Base-by-base conservation (phyloP, 2,888 invertebrate species). In the Liopterus haemorrhoidalis region DNA sequence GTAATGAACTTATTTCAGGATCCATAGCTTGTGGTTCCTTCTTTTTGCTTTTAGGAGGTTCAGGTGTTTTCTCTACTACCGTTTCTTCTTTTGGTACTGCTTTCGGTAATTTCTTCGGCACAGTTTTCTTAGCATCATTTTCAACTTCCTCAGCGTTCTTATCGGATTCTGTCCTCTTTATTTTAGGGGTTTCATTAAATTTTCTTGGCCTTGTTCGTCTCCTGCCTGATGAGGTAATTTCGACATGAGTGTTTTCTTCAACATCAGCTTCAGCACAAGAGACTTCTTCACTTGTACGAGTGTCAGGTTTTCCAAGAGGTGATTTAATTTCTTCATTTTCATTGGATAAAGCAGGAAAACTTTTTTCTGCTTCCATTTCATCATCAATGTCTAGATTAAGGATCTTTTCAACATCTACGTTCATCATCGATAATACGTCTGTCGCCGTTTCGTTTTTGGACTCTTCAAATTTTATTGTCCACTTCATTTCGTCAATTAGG, bases 121-220 rank as follows among this genome's bases (percentile, higher is more conserved):
- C 18, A 45, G 35, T 16, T 31, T 22, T 62, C 49, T 62, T 61
- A 28, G 58, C 59, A 8, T 60, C 59, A 14, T 42, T 68, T 12
- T 61, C 59, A 4, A 30, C 40, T 9, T 61, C 61, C 22, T 57
- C 57, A 4, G 50, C 46, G 24, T 32, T 38, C 4, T 38, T 15
- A 2, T 45, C 32, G 9, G 56, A 55, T 42, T 62, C 62, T 30
- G 59, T 60, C 14, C 64, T 59, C 51, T 65, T 67, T 32, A 73
- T 76, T 56, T 76, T 79, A 1, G 78, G 78, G 4, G 76, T 74
- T 62, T 81, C 80, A 51, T 79, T 79, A 56, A 74, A 81, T 59
- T 80, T 80, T 45, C 75, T 70, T 1, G 81, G 81, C 40, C 79
- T 66, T 19, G 78, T 79, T 44, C 80, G 68, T 61, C 76, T 71